Conservation (phyloP, 2,797 vertebrate genomes). For the Myotis daubentonii region DNA sequence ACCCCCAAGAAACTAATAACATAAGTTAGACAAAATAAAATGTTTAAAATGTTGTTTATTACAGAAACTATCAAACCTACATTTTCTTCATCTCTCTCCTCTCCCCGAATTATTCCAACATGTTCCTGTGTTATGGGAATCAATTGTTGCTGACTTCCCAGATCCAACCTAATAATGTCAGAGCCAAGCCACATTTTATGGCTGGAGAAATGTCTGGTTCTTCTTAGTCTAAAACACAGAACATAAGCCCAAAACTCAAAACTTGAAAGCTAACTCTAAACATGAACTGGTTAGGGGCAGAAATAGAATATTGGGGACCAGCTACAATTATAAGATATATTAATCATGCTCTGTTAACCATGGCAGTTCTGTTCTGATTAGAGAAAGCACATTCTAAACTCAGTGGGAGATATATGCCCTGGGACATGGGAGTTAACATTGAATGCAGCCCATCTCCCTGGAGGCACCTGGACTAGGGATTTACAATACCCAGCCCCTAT, state of each 20-base stretch:
- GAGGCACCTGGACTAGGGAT: no score
- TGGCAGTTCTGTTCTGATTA: no score
- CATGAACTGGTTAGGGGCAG: neutral
- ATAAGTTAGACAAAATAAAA: neutral
- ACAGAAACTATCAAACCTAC: neutral
- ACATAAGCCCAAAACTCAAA: neutral
- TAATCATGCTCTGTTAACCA: no score
- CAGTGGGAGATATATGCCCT: no score
- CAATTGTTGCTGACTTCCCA: neutral
- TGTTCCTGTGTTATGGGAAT: neutral
- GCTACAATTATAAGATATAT: no score
- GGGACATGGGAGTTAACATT: no score
- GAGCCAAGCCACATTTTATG: neutral
- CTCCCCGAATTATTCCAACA: neutral
- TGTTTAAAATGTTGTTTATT: neutral
- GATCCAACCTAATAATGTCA: neutral
- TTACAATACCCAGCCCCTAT: no score
- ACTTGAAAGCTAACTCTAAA: neutral
- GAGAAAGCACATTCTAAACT: no score
- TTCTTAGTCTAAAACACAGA: slow-evolving; percentile 2
- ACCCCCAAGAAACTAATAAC: neutral
- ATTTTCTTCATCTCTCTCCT: neutral
- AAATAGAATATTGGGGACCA: no score
- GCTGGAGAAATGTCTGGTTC: neutral
- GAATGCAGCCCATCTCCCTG: no score